These are phyloP conservation scores for Ambastaia sidthimunki DNA, from an alignment of 2,797 vertebrate genomes.

Conservation along the genomic window DNA sequence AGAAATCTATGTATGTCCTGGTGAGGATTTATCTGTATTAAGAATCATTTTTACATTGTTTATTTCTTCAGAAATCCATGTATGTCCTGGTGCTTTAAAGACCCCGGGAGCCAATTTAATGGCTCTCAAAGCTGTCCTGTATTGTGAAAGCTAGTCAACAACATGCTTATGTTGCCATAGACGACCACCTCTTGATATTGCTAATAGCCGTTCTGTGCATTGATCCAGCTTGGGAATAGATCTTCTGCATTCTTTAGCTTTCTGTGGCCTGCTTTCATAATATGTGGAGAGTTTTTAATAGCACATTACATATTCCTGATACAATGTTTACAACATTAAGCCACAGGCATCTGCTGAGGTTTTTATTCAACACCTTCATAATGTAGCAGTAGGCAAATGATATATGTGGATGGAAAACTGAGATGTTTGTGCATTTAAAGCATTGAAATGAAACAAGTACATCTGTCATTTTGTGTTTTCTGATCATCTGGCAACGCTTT, in stretches of 20 bases:
- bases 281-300: background rate
- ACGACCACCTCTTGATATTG: background rate
- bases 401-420: constrained; percentile 12
- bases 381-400: constrained; percentile 20
- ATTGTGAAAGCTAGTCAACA: background rate
- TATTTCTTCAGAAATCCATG: too few relatives aligned
- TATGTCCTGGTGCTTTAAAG: too few relatives aligned
- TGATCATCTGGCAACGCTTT: background rate
- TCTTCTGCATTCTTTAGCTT: background rate
- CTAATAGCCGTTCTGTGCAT: background rate
- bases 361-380: constrained; percentile 26
- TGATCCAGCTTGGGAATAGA: constrained; percentile 10
- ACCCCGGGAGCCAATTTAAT: background rate
- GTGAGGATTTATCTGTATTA: too few relatives aligned
- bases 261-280: background rate
- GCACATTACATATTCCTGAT: background rate
- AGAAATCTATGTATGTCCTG: too few relatives aligned
- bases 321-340: constrained; percentile 44
- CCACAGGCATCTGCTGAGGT: constrained; percentile 29
- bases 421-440: constrained; percentile 2
- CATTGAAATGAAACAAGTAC: background rate
- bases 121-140: background rate
- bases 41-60: too few relatives aligned
- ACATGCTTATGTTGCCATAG: constrained; percentile 18
- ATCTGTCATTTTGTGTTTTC: constrained; percentile 1